Base-by-base conservation (phyloP, 53 echinoderm and acorn worm species). In the Actinopyga echinites region DNA sequence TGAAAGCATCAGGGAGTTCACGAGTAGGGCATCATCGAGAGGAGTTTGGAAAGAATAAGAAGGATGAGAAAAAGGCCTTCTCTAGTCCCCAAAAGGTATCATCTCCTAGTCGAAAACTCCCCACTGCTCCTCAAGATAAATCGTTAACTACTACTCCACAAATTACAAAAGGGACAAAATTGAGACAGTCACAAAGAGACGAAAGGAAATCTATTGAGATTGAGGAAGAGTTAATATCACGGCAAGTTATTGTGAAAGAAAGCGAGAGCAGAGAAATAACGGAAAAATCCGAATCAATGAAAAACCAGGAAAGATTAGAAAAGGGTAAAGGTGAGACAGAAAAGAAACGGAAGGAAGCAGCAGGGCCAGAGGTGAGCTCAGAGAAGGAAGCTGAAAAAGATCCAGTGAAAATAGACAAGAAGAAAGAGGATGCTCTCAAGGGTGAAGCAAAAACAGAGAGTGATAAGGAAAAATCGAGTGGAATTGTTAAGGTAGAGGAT, bases 141-240 rank as follows among this genome's bases (percentile, higher is more conserved):
- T 26, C 61, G 15, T 24, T 24, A 8, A 63, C 29, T 63, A 4
- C 10, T 30, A 63, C 17, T 17, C 11, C 64, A 63, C 29, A 11
- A 44, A 20, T 71, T 83, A 30, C 24, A 59, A 69, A 82, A 58
- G 69, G 42, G 30, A 67, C 17, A 69, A n/a, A 20, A 5, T 56
- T 42, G 52, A 71, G 43, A n/a, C 67, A 71, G 63, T 61, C 40
- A 34, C 54, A 19, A 22, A 60, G 69, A 45, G 52, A 31, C 30
- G 78, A 67, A 69, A 81, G 67, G 32, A 24, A 65, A 23, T 23
- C 66, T 73, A 83, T 69, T 4, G 80, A 43, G 58, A 77, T 84
- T 64, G 55, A 62, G 55, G 63, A 68, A 69, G 83, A 66, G 36
- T 24, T 62, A 21, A 81, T 64, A 24, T 62, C 62, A 22, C 60